Conservation (phyloP, 1,140 invertebrate genomes). For the Bombus waltoni region DNA sequence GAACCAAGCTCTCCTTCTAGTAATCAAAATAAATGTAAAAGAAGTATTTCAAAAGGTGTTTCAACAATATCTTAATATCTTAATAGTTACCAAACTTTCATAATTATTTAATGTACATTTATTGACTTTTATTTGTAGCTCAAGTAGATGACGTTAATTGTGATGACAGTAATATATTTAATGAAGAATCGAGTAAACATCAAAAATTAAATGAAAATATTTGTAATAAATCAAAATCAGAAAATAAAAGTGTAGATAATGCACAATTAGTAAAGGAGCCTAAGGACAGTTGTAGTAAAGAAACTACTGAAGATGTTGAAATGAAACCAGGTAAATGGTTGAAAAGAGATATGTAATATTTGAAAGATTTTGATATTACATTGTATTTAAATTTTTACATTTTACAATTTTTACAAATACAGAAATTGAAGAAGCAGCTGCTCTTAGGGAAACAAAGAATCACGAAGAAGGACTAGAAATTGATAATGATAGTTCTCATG, state of each 20-base stretch:
- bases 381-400: background rate
- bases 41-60: conserved; percentile 52
- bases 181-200: conserved; percentile 73
- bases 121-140: conserved; percentile 27
- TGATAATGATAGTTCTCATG: conserved; percentile 23
- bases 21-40: conserved; percentile 47
- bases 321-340: conserved; percentile 28
- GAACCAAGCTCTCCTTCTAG: conserved; percentile 3
- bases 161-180: conserved; percentile 75
- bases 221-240: conserved; percentile 5
- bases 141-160: conserved; percentile 76
- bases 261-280: background rate
- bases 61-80: background rate
- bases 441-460: background rate
- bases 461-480: conserved; percentile 20
- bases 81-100: background rate
- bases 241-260: conserved; percentile 27
- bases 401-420: background rate
- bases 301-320: background rate
- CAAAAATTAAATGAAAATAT: conserved; percentile 69
- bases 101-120: background rate
- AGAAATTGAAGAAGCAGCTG: conserved; percentile 19
- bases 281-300: conserved; percentile 29
- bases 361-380: background rate
- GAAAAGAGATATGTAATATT: background rate